Evolutionary conservation across 2,888 invertebrate species (phyloP).

Genomic region (Salticus scenicus): DNA sequence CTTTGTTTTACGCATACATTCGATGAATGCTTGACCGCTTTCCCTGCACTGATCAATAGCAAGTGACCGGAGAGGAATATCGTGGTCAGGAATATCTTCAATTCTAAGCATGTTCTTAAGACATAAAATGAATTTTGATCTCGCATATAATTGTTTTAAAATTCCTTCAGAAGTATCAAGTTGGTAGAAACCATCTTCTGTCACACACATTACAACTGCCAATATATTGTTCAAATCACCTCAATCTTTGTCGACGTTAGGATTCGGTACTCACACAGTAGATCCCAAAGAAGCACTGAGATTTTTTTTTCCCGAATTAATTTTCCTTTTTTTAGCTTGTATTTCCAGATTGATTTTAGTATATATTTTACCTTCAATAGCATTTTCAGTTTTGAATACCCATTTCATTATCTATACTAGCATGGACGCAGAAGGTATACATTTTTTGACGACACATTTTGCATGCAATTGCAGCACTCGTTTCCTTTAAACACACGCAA

Average conservation of each 20-base stretch:
- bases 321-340: background rate
- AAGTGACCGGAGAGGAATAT: background rate
- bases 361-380: constrained; percentile 1
- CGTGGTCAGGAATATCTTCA: background rate
- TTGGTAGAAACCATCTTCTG: background rate
- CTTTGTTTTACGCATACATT: too few relatives aligned
- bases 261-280: too few relatives aligned
- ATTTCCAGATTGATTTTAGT: constrained; percentile 11
- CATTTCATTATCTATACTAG: constrained; percentile 20
- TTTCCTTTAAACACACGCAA: constrained; percentile 18
- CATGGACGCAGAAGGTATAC: constrained; percentile 10
- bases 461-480: constrained; percentile 5
- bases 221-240: background rate
- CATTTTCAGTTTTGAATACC: background rate
- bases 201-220: constrained; percentile 1
- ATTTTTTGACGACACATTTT: constrained; percentile 21
- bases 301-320: background rate
- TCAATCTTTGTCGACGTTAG: background rate
- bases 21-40: background rate
- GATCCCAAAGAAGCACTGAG: too few relatives aligned
- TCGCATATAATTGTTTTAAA: background rate
- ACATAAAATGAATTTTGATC: background rate
- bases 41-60: background rate
- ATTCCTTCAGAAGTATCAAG: background rate
- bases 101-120: background rate